Percentiles rank a stretch among this genome's conserved stretches.
phyloP scores from a whole-genome alignment of 2,888 invertebrate genomes.

The Cataglyphis altisquamis region DNA sequence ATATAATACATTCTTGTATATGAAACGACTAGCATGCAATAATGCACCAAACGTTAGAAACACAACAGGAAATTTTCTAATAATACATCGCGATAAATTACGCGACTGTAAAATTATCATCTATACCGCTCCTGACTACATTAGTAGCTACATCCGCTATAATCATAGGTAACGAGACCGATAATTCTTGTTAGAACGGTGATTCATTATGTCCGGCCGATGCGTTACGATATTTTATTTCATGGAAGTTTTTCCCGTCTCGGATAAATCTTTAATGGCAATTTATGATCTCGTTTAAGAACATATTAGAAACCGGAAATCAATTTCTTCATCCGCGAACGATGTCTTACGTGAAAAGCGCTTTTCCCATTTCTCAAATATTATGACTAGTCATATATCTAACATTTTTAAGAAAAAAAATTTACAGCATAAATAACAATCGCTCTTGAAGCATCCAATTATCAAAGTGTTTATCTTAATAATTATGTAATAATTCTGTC shows the following conservation, averaged over 20 bases:
- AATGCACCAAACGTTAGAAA: conserved; percentile 20
- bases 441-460: not conserved
- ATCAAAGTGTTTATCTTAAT: not conserved
- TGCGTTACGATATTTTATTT: conserved; percentile 38
- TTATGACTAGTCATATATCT: conserved; percentile 40
- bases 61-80: conserved; percentile 45
- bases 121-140: conserved; percentile 32
- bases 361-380: conserved; percentile 62
- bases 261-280: conserved; percentile 21
- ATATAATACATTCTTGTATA: conserved; percentile 2
- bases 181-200: conserved; percentile 51
- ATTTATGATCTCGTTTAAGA: conserved; percentile 33
- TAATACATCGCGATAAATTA: conserved; percentile 54
- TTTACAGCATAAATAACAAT: not conserved
- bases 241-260: conserved; percentile 1
- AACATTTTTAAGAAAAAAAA: not conserved
- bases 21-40: conserved; percentile 47
- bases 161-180: conserved; percentile 43
- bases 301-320: conserved; percentile 57
- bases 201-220: conserved; percentile 63
- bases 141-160: conserved; percentile 39
- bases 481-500: not conserved
- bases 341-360: conserved; percentile 67
- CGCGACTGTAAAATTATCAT: conserved; percentile 64
- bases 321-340: conserved; percentile 57